These are phyloP conservation scores for Sinocyclocheilus anshuiensis DNA, from an alignment of 2,113 vertebrate species.

Conservation along the genomic window DNA sequence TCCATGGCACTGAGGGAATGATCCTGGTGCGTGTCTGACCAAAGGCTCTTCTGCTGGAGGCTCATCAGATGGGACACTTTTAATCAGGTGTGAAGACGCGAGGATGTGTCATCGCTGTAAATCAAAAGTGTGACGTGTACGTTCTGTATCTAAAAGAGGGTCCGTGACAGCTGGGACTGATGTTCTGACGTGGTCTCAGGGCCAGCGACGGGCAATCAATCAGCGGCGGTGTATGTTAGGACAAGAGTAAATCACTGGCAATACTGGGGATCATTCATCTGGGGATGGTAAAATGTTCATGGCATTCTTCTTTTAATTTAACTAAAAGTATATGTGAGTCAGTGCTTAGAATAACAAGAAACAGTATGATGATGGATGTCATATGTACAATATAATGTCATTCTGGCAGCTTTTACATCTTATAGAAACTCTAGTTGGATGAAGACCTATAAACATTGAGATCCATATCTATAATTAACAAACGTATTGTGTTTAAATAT, in stretches of 20 bases:
- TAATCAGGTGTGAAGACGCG: conserved; percentile 65
- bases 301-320: conserved; percentile 69
- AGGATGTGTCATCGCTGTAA: conserved; percentile 55
- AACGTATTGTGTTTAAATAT: neutral
- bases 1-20: conserved; percentile 65
- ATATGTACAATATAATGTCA: neutral
- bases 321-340: conserved; percentile 60
- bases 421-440: neutral
- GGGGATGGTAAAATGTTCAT: conserved; percentile 58
- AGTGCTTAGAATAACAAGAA: neutral
- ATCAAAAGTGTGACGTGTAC: conserved; percentile 61
- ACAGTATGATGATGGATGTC: neutral
- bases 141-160: conserved; percentile 56
- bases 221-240: conserved; percentile 60
- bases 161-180: conserved; percentile 53
- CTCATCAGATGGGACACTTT: conserved; percentile 64
- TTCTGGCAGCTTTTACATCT: neutral
- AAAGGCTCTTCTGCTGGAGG: conserved; percentile 48
- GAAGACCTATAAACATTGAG: neutral
- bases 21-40: conserved; percentile 47
- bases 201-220: conserved; percentile 69
- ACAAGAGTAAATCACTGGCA: conserved; percentile 40
- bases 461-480: neutral
- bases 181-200: conserved; percentile 55
- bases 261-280: conserved; percentile 53